Evolutionary conservation across 2,888 invertebrate genomes (phyloP).

Genomic region (Epistrophella euchroma): DNA sequence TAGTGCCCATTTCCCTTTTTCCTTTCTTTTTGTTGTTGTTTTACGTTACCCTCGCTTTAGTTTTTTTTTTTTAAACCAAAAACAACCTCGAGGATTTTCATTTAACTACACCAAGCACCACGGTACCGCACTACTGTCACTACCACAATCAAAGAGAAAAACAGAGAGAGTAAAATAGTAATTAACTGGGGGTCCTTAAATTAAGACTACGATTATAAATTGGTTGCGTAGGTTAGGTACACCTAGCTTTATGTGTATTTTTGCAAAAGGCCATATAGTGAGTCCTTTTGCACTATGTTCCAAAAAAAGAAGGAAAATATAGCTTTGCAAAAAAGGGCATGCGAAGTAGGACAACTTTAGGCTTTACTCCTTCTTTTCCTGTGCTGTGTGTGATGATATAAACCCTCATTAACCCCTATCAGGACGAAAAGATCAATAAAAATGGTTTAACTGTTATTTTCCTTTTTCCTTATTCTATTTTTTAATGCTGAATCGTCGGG

Average conservation of each 20-base stretch:
- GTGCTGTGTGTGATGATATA: conserved; percentile 56
- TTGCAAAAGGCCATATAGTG: neutral
- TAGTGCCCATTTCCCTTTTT: conserved; percentile 57
- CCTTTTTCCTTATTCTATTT: conserved; percentile 6
- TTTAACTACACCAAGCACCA: conserved; percentile 19
- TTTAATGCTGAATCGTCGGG: conserved; percentile 46
- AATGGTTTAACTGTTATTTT: conserved; percentile 51
- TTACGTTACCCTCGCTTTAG: neutral
- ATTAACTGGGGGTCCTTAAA: conserved; percentile 69
- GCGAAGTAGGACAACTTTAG: conserved; percentile 53
- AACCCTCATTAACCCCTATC: conserved; percentile 75
- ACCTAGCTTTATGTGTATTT: conserved; percentile 7
- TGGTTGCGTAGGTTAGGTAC: conserved; percentile 63
- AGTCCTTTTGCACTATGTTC: neutral
- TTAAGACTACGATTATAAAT: conserved; percentile 70
- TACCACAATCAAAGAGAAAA: conserved; percentile 7
- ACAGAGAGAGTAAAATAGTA: conserved; percentile 48
- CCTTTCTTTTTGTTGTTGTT: neutral
- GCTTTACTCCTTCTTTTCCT: conserved; percentile 48
- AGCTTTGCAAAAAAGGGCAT: conserved; percentile 11
- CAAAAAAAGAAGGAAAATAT: conserved; percentile 11
- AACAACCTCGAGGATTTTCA: conserved; percentile 46
- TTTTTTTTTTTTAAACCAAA: conserved; percentile 25
- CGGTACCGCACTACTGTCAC: conserved; percentile 13
- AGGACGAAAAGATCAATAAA: conserved; percentile 70